phyloP scores from a whole-genome alignment of 2,888 invertebrate species.

The Masnerella sp. region DNA sequence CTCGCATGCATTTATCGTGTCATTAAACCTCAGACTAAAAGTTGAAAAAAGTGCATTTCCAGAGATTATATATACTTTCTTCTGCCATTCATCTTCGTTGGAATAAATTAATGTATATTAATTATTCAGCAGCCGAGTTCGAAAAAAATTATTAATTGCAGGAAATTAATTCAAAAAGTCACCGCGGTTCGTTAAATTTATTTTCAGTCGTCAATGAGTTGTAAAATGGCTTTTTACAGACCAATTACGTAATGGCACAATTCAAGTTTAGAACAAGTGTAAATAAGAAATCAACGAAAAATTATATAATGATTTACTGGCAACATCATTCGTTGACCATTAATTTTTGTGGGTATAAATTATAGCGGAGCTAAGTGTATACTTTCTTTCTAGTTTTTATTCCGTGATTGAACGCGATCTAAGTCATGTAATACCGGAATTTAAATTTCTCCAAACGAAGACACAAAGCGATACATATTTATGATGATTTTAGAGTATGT shows the following conservation, averaged over 20 bases:
- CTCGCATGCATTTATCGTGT: too few species aligned
- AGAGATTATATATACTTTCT: too few species aligned
- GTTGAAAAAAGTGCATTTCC: too few species aligned
- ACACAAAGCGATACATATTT: constrained; percentile 14
- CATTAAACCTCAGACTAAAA: too few species aligned
- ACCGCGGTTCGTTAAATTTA: background rate
- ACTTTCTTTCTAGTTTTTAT: constrained; percentile 43
- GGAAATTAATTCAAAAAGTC: too few species aligned
- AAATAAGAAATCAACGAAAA: constrained; percentile 26
- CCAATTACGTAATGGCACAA: constrained; percentile 15
- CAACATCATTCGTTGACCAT: constrained; percentile 26
- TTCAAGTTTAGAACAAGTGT: constrained; percentile 1
- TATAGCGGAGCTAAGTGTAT: constrained; percentile 6
- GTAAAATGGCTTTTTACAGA: constrained; percentile 1
- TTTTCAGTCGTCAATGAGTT: background rate
- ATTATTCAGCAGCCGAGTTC: too few species aligned
- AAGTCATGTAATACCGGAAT: constrained; percentile 28
- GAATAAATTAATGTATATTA: too few species aligned
- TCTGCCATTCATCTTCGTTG: too few species aligned
- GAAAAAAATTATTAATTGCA: too few species aligned
- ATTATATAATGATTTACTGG: constrained; percentile 37
- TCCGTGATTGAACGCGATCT: constrained; percentile 15
- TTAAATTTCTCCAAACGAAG: constrained; percentile 31
- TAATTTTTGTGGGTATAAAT: constrained; percentile 29
- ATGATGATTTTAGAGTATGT: background rate